Evolutionary conservation across 2,113 vertebrate genomes (phyloP).

Genomic region (Odontesthes bonariensis): DNA sequence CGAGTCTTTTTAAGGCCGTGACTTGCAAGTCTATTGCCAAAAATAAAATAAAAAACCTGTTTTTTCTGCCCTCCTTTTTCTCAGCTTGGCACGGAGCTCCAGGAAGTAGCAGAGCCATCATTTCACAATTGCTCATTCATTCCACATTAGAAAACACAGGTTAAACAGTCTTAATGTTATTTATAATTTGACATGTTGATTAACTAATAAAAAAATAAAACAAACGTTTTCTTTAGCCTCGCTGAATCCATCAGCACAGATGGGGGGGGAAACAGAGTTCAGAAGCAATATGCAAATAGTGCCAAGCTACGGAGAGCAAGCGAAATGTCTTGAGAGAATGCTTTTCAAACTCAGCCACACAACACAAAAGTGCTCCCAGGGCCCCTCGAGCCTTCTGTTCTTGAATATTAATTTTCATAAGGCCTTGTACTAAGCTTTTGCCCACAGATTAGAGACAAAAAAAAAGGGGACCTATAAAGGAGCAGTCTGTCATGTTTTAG

Average conservation of each 20-base stretch:
- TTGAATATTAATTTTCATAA: conserved; percentile 53
- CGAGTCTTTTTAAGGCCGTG: neutral
- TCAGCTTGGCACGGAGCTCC: no score
- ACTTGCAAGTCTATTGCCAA: neutral
- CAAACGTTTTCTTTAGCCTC: neutral
- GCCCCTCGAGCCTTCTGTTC: conserved; percentile 33
- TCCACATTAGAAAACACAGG: neutral
- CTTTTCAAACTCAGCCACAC: conserved; percentile 39
- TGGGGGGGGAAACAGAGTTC: conserved; percentile 13
- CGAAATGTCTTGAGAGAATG: conserved; percentile 37
- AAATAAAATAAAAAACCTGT: no score
- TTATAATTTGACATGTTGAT: neutral
- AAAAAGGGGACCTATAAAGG: neutral
- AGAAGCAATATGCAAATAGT: conserved; percentile 34
- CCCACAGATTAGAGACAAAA: conserved; percentile 13
- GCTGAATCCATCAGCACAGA: conserved; percentile 21
- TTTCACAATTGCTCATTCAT: neutral
- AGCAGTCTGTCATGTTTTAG: conserved; percentile 9
- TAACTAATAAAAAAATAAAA: neutral
- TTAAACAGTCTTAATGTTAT: neutral
- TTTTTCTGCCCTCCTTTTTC: no score
- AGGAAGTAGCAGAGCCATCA: no score
- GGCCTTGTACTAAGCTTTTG: conserved; percentile 6
- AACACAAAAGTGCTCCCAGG: conserved; percentile 11
- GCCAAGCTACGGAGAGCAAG: conserved; percentile 12